Conservation (phyloP, 2,113 vertebrate genomes). For the Oophaga pumilio region DNA sequence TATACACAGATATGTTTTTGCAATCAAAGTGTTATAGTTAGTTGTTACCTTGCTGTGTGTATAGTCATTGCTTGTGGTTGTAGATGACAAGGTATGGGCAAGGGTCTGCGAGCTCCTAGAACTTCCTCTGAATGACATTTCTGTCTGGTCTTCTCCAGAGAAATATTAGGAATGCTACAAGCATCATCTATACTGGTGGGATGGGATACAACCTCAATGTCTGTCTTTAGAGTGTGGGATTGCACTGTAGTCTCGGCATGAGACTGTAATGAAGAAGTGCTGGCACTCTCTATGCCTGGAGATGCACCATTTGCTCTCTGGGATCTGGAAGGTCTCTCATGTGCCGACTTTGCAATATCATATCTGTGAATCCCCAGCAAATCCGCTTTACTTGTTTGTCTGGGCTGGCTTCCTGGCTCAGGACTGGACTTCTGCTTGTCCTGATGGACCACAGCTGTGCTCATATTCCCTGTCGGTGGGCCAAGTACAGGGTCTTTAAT, state of each 20-base stretch:
- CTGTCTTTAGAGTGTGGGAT: neutral
- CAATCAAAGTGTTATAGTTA: neutral
- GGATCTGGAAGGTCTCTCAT: conserved; percentile 32
- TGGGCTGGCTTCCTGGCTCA: neutral
- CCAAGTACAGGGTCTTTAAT: conserved; percentile 22
- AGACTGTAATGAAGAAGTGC: neutral
- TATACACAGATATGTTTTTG: neutral
- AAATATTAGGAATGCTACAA: neutral
- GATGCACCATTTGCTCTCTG: neutral
- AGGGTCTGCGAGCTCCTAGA: neutral
- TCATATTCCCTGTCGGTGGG: conserved; percentile 15
- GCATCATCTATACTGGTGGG: neutral
- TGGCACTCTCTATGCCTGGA: neutral
- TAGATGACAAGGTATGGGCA: neutral
- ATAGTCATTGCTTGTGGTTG: neutral
- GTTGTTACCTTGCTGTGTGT: conserved; percentile 20
- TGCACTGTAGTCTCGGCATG: neutral
- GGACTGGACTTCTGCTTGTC: neutral
- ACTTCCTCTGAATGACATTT: neutral
- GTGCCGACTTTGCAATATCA: neutral
- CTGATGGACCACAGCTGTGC: conserved; percentile 4
- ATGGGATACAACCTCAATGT: neutral
- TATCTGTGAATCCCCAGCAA: neutral
- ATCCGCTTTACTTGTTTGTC: conserved; percentile 32
- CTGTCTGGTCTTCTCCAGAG: neutral